phyloP scores from a whole-genome alignment of 2,888 invertebrate species.

The Argyresthia goedartella region DNA sequence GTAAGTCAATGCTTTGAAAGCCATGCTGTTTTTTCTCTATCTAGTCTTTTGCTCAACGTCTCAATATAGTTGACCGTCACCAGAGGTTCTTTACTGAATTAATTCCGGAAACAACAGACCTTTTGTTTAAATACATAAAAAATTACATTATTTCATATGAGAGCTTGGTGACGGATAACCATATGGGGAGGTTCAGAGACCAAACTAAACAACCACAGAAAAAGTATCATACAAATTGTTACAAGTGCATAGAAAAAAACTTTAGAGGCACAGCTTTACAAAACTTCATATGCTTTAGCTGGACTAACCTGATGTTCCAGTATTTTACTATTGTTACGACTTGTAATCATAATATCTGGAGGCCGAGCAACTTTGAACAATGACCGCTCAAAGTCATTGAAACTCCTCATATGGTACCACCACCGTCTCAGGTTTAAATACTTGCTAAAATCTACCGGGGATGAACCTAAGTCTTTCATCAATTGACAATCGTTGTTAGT shows the following conservation, averaged over 20 bases:
- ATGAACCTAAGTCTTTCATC: conserved; percentile 32
- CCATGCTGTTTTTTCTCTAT: conserved; percentile 35
- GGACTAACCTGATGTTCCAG: conserved; percentile 44
- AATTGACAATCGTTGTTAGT: conserved; percentile 59
- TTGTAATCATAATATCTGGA: conserved; percentile 25
- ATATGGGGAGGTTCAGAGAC: conserved; percentile 33
- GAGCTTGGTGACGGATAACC: conserved; percentile 39
- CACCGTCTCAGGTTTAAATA: conserved; percentile 69
- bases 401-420: conserved; percentile 74
- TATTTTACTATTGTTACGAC: conserved; percentile 25
- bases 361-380: conserved; percentile 40
- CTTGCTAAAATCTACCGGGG: conserved; percentile 35
- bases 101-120: conserved; percentile 44
- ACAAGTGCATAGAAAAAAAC: neutral
- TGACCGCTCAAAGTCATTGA: conserved; percentile 57
- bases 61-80: conserved; percentile 49
- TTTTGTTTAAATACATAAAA: neutral
- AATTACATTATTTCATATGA: neutral
- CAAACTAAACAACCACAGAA: no score
- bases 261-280: neutral
- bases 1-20: conserved; percentile 33
- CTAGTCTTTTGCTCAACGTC: conserved; percentile 17
- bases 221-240: neutral
- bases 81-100: conserved; percentile 29
- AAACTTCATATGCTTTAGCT: neutral